Evolutionary conservation across 1,140 invertebrate species (phyloP).

Genomic region (Calephelis nemesis): DNA sequence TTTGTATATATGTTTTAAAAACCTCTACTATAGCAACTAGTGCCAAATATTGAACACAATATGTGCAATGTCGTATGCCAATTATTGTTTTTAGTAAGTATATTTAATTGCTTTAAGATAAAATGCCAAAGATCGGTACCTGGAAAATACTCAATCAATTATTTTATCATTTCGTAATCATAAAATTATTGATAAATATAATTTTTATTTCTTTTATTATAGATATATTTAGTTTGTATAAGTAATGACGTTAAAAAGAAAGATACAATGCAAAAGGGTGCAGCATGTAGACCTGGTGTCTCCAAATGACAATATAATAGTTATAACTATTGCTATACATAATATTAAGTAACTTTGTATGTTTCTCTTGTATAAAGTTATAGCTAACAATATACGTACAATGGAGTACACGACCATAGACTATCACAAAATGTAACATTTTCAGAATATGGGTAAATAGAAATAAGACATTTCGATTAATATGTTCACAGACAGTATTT

Average conservation of each 20-base stretch:
- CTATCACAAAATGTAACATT: background rate
- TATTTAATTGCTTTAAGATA: conserved; percentile 23
- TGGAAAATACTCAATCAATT: conserved; percentile 72
- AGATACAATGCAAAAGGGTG: conserved; percentile 33
- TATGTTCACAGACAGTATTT: conserved; percentile 23
- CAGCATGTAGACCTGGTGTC: conserved; percentile 22
- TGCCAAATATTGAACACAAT: conserved; percentile 54
- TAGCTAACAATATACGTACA: conserved; percentile 43
- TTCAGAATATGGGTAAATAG: background rate
- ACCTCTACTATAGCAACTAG: conserved; percentile 34
- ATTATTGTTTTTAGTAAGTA: conserved; percentile 33
- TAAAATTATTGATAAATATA: background rate
- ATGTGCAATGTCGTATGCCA: conserved; percentile 44
- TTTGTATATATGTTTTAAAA: conserved; percentile 48
- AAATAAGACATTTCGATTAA: background rate
- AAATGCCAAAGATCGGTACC: conserved; percentile 65
- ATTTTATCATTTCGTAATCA: conserved; percentile 32
- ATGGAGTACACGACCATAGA: conserved; percentile 31
- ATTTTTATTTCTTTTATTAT: background rate
- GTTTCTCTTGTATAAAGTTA: conserved; percentile 26
- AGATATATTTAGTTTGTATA: conserved; percentile 5
- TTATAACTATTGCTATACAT: conserved; percentile 29
- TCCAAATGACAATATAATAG: conserved; percentile 52
- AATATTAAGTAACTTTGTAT: conserved; percentile 21
- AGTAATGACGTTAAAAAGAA: conserved; percentile 9